A percentile compares a stretch with the other conserved stretches of the same genome.
These are phyloP conservation scores for Hyla sarda DNA, from an alignment of 2,113 vertebrate genomes.

Conservation along the genomic window DNA sequence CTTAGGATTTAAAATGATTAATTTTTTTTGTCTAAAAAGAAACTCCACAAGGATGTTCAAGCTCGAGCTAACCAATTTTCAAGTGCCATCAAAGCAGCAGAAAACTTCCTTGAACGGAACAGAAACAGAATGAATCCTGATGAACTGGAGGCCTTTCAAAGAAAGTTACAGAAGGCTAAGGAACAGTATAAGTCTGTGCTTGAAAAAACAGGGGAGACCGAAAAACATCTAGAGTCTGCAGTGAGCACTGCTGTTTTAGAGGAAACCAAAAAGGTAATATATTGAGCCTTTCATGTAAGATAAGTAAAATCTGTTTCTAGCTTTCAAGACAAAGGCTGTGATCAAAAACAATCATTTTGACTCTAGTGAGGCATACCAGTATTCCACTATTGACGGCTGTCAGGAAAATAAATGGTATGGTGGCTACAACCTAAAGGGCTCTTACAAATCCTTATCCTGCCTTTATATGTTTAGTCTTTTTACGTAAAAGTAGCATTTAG, in stretches of 20 bases:
- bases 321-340: too few species aligned
- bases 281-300: not conserved
- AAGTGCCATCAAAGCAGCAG: constrained; percentile 80
- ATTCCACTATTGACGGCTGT: too few species aligned
- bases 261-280: constrained; percentile 88
- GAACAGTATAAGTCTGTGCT: constrained; percentile 82
- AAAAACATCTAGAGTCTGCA: constrained; percentile 81
- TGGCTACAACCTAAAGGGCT: too few species aligned
- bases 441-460: too few species aligned
- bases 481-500: too few species aligned
- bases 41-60: constrained; percentile 85
- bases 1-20: not conserved
- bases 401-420: too few species aligned
- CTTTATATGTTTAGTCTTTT: too few species aligned
- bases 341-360: too few species aligned
- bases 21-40: constrained; percentile 68
- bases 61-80: constrained; percentile 74
- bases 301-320: not conserved
- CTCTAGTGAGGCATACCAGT: too few species aligned
- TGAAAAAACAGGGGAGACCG: constrained; percentile 74
- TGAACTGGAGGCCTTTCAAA: constrained; percentile 78
- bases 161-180: constrained; percentile 79
- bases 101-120: constrained; percentile 88
- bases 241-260: constrained; percentile 86
- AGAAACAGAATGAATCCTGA: constrained; percentile 78